Percentiles rank a stretch among this genome's conserved stretches.
Evolutionary conservation across 1,140 invertebrate species (phyloP).

Genomic region (Magallana ariakensis): DNA sequence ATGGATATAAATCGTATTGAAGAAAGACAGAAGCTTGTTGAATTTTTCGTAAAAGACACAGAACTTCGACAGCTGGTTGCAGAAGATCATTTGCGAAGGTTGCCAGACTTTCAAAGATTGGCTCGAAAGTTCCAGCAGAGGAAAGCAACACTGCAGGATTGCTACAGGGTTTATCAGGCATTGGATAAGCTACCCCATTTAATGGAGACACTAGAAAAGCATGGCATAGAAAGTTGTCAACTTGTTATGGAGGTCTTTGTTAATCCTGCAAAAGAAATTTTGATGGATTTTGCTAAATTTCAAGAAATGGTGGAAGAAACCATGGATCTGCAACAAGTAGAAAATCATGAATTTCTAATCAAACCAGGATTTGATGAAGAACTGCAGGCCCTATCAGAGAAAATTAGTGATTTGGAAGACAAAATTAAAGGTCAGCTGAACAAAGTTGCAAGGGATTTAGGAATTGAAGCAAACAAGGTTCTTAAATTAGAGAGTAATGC

Average conservation of each 20-base stretch:
- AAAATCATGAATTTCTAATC: conserved; percentile 91
- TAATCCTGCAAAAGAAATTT: conserved; percentile 84
- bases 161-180: conserved; percentile 80
- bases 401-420: conserved; percentile 86
- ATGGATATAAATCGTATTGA: conserved; percentile 86
- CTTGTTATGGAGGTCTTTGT: conserved; percentile 86
- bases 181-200: conserved; percentile 79
- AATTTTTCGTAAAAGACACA: conserved; percentile 86
- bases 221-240: conserved; percentile 80
- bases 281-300: conserved; percentile 90
- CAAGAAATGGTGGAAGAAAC: conserved; percentile 94
- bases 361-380: conserved; percentile 92
- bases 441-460: conserved; percentile 85
- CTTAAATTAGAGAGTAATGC: conserved; percentile 92
- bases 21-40: conserved; percentile 94
- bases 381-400: conserved; percentile 86
- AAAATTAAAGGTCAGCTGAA: conserved; percentile 86
- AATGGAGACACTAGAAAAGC: conserved; percentile 76
- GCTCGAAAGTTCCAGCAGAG: conserved; percentile 90
- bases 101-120: conserved; percentile 93
- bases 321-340: conserved; percentile 91
- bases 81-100: conserved; percentile 88
- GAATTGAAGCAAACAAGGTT: conserved; percentile 85
- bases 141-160: conserved; percentile 89
- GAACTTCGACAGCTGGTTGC: conserved; percentile 87